Evolutionary conservation across 1,140 invertebrate species (phyloP), one percentile per base, ranked within the genome.

Genomic region (Hormaphis cornu): DNA sequence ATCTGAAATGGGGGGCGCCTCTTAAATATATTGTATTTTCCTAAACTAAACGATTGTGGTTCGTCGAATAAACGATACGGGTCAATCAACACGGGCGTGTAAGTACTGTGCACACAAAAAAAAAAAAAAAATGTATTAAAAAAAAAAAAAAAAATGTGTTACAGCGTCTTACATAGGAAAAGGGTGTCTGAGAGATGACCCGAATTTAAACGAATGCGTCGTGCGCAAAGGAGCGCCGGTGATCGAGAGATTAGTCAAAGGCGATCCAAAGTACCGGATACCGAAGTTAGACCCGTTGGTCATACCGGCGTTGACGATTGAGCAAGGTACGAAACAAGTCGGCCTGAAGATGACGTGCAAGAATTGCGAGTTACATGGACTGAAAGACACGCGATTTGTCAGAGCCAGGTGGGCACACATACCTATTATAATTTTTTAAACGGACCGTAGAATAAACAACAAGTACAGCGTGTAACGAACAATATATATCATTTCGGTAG

Each of bases 161-260:
- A 22, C 76, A 84, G 82, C 82, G 5, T 73, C 78, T 16, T 83
- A 80, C 75, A 79, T 83, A 3, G 72, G 71, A 33, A 76, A 77
- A 56, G 75, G 78, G 20, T 84, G 83, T 74, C 71, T 78, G 16
- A 75, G 77, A 18, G 79, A 79, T 24, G 81, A 83, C 70, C 80
- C 80, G 0, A 74, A 81, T 0, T 73, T 83, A 10, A 72, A 74
- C 10, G 73, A 76, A 24, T 84, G 83, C 71, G 71, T 83, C 1
- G 76, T 75, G 48, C 74, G 78, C 66, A 78, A 79, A 56, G 78
- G 82, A 28, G 75, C 77, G 20, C 74, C 74, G 1, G 75, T 79
- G 50, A 75, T 81, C n/a, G 78, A 78, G 0, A 35, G 74, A 35
- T 77, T 83, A 59, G 75, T 77, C 0, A 77, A 80, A 35, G 82